Evolutionary conservation across 1,140 invertebrate species (phyloP).

Genomic region (Marisa cornuarietis): DNA sequence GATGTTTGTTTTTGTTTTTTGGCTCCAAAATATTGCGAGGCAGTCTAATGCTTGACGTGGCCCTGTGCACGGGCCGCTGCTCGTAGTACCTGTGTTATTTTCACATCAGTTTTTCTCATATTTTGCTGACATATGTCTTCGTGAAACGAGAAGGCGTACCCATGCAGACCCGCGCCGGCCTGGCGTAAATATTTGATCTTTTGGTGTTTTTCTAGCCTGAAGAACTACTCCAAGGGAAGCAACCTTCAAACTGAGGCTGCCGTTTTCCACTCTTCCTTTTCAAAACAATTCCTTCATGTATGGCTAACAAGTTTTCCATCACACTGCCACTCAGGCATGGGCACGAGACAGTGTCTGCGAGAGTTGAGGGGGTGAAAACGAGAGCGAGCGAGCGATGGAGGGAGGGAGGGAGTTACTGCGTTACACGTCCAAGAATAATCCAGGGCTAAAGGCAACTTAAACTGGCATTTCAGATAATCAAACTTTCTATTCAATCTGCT

Average conservation of each 20-base stretch:
- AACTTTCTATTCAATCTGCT: no score
- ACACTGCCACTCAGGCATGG: conserved; percentile 26
- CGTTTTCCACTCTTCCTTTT: conserved; percentile 24
- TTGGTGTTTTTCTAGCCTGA: conserved; percentile 25
- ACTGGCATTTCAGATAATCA: no score
- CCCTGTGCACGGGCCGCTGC: no score
- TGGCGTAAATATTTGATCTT: conserved; percentile 33
- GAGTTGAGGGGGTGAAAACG: neutral
- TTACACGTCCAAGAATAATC: no score
- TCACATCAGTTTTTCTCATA: conserved; percentile 29
- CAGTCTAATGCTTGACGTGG: no score
- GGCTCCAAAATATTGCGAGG: no score
- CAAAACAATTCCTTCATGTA: conserved; percentile 28
- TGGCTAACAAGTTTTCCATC: conserved; percentile 36
- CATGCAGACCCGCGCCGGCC: conserved; percentile 18
- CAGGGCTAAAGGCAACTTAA: no score
- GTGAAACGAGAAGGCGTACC: conserved; percentile 13
- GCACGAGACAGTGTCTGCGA: neutral
- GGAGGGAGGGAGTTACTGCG: no score
- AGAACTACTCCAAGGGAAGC: conserved; percentile 23
- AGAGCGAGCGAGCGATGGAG: no score
- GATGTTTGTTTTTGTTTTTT: no score
- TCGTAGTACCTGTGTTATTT: conserved; percentile 3
- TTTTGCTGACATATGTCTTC: conserved; percentile 34
- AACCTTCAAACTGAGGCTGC: conserved; percentile 12